phyloP scores from a whole-genome alignment of 2,113 vertebrate species.

The Cyprinus carpio region DNA sequence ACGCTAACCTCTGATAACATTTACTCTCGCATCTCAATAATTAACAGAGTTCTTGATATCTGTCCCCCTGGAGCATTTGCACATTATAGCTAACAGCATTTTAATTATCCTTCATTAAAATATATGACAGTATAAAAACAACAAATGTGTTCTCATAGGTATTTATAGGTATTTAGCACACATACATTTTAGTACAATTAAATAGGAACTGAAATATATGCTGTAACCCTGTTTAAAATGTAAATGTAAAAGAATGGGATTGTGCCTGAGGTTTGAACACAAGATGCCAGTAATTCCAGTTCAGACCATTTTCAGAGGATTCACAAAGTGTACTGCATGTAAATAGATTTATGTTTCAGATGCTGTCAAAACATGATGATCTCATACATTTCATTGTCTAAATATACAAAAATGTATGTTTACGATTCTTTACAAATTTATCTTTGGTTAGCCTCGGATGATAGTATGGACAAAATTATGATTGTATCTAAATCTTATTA shows the following conservation, averaged over 20 bases:
- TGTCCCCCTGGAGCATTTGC: not conserved
- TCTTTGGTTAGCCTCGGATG: not conserved
- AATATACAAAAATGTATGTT: not conserved
- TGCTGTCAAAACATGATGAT: not conserved
- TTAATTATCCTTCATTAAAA: slow-evolving; percentile 8
- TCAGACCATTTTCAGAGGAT: not conserved
- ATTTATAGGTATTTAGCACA: not conserved
- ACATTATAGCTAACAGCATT: slow-evolving; percentile 8
- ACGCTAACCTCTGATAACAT: not conserved
- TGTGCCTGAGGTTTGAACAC: not conserved
- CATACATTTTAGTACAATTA: not conserved
- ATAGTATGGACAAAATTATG: not conserved
- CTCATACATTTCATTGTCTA: not conserved
- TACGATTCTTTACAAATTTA: not conserved
- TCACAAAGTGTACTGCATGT: not conserved
- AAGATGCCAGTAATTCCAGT: not conserved
- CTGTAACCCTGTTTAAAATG: not conserved
- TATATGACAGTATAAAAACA: not conserved
- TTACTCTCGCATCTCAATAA: slow-evolving; percentile 11
- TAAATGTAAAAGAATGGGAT: not conserved
- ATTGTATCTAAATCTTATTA: not conserved
- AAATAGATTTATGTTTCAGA: not conserved
- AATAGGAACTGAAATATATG: not conserved
- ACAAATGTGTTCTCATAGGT: not conserved
- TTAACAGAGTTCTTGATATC: not conserved